These are phyloP conservation scores for Pseudomugil gertrudae DNA, from an alignment of 2,797 vertebrate species.

Conservation along the genomic window DNA sequence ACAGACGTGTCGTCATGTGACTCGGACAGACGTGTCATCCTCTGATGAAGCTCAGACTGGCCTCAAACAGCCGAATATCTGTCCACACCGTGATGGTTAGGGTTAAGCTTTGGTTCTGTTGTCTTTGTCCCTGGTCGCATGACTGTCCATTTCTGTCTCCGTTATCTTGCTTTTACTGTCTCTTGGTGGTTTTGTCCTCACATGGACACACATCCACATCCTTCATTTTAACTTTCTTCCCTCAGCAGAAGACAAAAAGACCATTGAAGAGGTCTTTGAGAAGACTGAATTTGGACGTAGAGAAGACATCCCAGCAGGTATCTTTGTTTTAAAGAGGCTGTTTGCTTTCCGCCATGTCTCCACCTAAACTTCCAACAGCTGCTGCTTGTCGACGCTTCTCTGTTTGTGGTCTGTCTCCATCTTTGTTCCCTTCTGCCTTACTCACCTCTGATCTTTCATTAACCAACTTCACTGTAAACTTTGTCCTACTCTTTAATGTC, in stretches of 20 bases:
- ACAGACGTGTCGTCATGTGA: no score
- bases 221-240: conserved; percentile 39
- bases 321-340: conserved; percentile 16
- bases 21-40: conserved; percentile 7
- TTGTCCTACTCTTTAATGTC: conserved; percentile 37
- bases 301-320: conserved; percentile 73
- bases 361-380: no score
- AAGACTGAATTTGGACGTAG: conserved; percentile 50
- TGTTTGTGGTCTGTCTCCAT: neutral
- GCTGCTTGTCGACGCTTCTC: no score
- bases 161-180: neutral
- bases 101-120: conserved; percentile 54
- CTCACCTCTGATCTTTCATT: conserved; percentile 22
- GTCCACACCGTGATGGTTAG: conserved; percentile 47
- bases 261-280: conserved; percentile 69
- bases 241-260: conserved; percentile 66
- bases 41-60: neutral
- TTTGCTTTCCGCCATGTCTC: neutral
- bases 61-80: conserved; percentile 18
- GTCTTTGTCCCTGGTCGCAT: conserved; percentile 57
- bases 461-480: conserved; percentile 32
- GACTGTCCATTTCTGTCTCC: neutral
- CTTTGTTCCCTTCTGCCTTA: conserved; percentile 7
- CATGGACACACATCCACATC: neutral
- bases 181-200: no score